Evolutionary conservation across 2,113 vertebrate genomes (phyloP).

Genomic region (Phylloscopus whistleri): DNA sequence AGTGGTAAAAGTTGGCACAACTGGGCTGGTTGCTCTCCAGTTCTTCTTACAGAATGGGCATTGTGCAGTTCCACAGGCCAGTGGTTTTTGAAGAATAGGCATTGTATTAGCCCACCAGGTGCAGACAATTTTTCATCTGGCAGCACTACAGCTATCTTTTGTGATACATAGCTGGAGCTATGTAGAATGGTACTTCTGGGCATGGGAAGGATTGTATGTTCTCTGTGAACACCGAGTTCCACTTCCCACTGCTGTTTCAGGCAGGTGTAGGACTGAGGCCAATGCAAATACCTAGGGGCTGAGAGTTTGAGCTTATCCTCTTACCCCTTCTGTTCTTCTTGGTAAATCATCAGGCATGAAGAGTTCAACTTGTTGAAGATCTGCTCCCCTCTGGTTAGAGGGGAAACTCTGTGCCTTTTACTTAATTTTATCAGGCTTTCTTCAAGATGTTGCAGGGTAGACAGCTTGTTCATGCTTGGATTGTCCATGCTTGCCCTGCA

Average conservation of each 20-base stretch:
- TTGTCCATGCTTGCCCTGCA: not conserved
- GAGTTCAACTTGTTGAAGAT: not conserved
- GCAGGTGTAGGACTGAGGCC: not conserved
- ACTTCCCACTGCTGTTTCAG: not conserved
- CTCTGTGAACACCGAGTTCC: not conserved
- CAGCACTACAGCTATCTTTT: not conserved
- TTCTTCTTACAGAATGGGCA: not conserved
- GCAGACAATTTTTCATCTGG: not conserved
- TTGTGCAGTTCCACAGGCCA: not conserved
- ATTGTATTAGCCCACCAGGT: not conserved
- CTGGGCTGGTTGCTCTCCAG: not conserved
- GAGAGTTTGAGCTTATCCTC: not conserved
- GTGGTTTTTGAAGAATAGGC: not conserved
- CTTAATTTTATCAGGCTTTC: not conserved
- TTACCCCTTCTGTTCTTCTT: not conserved
- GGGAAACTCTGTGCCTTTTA: not conserved
- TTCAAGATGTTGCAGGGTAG: not conserved
- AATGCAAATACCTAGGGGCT: not conserved
- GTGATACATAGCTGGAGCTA: not conserved
- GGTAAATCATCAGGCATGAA: not conserved
- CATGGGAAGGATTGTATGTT: not conserved
- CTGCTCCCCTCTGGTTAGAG: not conserved
- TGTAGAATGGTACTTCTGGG: not conserved
- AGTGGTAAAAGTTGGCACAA: not conserved
- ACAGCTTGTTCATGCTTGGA: not conserved